Base-by-base conservation (phyloP, 2,888 invertebrate genomes). In the Tetrapedia diversipes region DNA sequence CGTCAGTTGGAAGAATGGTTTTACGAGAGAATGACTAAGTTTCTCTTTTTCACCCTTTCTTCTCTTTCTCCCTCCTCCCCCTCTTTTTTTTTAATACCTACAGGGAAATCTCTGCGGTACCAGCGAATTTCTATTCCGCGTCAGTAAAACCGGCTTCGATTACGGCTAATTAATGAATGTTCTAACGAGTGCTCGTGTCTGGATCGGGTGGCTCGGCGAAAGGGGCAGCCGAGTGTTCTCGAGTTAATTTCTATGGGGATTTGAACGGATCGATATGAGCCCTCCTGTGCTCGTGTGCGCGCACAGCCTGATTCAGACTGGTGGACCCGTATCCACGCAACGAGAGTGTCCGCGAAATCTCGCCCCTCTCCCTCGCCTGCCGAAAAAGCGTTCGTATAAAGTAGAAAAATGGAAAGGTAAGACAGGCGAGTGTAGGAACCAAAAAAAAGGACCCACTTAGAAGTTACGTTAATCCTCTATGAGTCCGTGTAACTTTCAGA, bases 161-260 rank as follows among this genome's bases (percentile, higher is more conserved):
- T 83, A 84, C 80, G 57, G 71, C 80, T 84, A 84, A 84, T 84
- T 84, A 84, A 84, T 81, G 77, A 81, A 81, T 74, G 80, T 75
- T 80, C 71, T 82, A 84, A 84, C 78, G 83, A 84, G 83, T 85
- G 80, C 83, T 80, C 78, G 80, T 67, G 80, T 82, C 83, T 78
- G 78, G 70, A 79, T 77, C 64, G 47, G 69, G 69, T 76, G 69
- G 54, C 61, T 69, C 56, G 69, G 76, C 78, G 77, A 82, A 80
- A 82, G 85, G 79, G 83, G 76, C 80, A 82, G 78, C 69, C 80
- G 81, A 84, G 83, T 77, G 85, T 84, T 84, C 83, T 84, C 81
- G 79, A 85, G 79, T 84, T 84, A 84, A 84, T 84, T 84, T 83
- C 84, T 85, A 83, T 83, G 73, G 84, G 84, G 83, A 85, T 84